Conservation (phyloP, 2,797 vertebrate genomes). For the Diglossa cyanea region DNA sequence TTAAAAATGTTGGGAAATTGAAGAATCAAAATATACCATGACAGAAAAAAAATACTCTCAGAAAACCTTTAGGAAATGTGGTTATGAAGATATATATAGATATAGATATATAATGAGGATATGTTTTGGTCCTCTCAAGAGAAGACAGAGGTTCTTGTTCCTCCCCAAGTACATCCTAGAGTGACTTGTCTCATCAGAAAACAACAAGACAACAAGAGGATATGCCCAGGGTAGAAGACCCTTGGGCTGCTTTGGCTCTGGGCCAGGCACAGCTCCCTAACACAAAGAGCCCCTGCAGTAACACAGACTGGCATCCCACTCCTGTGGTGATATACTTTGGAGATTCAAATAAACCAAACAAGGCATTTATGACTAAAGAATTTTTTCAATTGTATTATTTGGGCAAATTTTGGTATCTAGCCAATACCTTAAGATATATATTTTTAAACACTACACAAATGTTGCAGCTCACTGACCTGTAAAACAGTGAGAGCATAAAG, state of each 20-base stretch:
- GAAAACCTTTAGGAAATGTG: not conserved
- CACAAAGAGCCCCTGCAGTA: not conserved
- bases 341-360: not conserved
- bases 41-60: not conserved
- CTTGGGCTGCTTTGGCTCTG: not conserved
- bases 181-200: not conserved
- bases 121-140: not conserved
- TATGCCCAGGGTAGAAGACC: not conserved
- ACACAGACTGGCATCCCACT: not conserved
- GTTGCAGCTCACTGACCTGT: slow-evolving; percentile 35
- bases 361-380: not conserved
- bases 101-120: not conserved
- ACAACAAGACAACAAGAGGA: not conserved
- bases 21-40: not conserved
- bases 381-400: not conserved
- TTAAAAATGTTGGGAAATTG: not conserved
- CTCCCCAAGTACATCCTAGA: not conserved
- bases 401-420: not conserved
- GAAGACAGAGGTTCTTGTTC: not conserved
- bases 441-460: slow-evolving; percentile 32
- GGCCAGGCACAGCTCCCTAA: not conserved
- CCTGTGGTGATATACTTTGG: not conserved
- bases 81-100: not conserved
- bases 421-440: slow-evolving; percentile 18
- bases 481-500: slow-evolving; percentile 8